A percentile compares a stretch with the other conserved stretches of the same genome.
Conservation (phyloP, 1,140 invertebrate genomes). For the Listronotus oregonensis region DNA sequence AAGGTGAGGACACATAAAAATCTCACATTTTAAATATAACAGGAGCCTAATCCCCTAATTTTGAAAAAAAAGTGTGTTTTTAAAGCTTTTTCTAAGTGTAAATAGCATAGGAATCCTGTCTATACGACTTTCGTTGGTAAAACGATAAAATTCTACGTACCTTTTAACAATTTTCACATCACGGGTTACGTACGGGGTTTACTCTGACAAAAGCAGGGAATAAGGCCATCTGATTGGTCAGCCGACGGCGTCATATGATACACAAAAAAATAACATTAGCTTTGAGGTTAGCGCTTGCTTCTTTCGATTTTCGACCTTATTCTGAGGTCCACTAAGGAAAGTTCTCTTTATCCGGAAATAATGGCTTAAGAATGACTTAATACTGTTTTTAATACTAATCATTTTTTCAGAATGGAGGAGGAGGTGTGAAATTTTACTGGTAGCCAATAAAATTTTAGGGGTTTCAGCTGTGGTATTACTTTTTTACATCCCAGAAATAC, state of each 20-base stretch:
- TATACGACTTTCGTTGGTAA: slow-evolving; percentile 54
- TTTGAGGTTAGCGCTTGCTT: slow-evolving; percentile 47
- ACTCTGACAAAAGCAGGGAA: slow-evolving; percentile 53
- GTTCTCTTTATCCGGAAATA: slow-evolving; percentile 16
- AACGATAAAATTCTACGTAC: slow-evolving; percentile 59
- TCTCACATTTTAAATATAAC: slow-evolving; percentile 19
- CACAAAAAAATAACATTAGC: slow-evolving; percentile 54
- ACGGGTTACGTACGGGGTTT: slow-evolving; percentile 55
- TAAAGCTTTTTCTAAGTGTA: slow-evolving; percentile 35
- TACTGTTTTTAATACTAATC: slow-evolving; percentile 33
- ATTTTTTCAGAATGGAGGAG: slow-evolving; percentile 22
- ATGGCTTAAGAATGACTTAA: slow-evolving; percentile 34
- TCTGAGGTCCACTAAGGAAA: not conserved
- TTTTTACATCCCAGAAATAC: not conserved
- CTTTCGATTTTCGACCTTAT: slow-evolving; percentile 38
- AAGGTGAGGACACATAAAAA: slow-evolving; percentile 45
- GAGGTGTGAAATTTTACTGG: slow-evolving; percentile 25
- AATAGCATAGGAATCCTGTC: slow-evolving; percentile 40
- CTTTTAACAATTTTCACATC: slow-evolving; percentile 55
- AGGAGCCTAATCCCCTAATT: slow-evolving; percentile 12
- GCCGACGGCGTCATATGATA: slow-evolving; percentile 54
- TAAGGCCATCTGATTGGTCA: slow-evolving; percentile 50
- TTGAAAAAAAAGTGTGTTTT: slow-evolving; percentile 41
- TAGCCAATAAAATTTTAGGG: slow-evolving; percentile 28
- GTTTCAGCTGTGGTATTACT: not conserved